These are phyloP conservation scores for Cavia aperea DNA, from an alignment of 2,113 vertebrate genomes.

Conservation along the genomic window DNA sequence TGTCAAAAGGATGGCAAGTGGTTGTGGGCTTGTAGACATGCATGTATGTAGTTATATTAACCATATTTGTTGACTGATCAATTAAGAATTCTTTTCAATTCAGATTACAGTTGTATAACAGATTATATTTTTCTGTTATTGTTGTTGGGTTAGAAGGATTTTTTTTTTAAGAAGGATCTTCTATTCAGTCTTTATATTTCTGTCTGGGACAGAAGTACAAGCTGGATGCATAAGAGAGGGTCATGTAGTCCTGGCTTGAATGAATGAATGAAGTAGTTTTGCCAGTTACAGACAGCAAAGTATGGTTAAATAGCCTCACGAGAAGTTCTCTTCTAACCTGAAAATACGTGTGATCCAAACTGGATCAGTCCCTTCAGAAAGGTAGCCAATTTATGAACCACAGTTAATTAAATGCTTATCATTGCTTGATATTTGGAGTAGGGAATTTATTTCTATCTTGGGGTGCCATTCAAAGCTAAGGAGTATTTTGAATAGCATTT, in stretches of 20 bases:
- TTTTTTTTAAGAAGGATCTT: neutral
- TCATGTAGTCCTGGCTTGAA: neutral
- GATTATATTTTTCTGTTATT: neutral
- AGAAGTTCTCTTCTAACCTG: neutral
- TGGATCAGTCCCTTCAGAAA: neutral
- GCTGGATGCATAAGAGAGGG: neutral
- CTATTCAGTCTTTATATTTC: neutral
- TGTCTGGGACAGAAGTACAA: neutral
- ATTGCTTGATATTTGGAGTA: constrained; percentile 36
- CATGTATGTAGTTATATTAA: neutral
- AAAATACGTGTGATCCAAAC: neutral
- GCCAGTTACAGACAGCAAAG: neutral
- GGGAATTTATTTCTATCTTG: constrained; percentile 34
- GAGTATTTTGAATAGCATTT: constrained; percentile 16
- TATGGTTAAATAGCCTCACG: neutral
- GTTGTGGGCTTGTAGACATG: neutral
- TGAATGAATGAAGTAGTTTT: neutral
- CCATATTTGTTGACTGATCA: neutral
- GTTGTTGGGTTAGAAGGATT: neutral
- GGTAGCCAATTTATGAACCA: neutral
- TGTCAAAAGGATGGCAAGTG: neutral
- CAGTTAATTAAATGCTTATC: neutral
- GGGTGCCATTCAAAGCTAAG: constrained; percentile 26
- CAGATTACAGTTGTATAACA: neutral
- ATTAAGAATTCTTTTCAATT: constrained; percentile 3